phyloP scores from a whole-genome alignment of 2,888 invertebrate genomes.

The Sphecodes monilicornis region DNA sequence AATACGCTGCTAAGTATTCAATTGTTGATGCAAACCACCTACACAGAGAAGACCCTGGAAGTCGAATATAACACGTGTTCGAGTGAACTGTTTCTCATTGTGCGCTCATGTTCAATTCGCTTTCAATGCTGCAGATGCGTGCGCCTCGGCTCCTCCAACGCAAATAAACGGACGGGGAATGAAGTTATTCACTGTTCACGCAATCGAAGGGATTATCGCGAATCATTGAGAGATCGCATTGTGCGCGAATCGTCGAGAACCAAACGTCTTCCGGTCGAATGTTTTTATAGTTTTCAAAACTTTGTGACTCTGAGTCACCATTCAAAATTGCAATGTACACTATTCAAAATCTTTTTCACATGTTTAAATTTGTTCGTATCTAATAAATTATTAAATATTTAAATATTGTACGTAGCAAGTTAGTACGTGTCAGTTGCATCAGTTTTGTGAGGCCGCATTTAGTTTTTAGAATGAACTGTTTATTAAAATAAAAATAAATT shows the following conservation, averaged over 20 bases:
- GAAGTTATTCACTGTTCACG: not conserved
- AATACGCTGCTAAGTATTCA: not conserved
- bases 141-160: not conserved
- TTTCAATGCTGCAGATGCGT: conserved; percentile 12
- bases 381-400: too few relatives aligned
- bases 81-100: conserved; percentile 8
- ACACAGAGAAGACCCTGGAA: not conserved
- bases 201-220: conserved; percentile 18
- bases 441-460: too few relatives aligned
- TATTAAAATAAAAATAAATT: too few relatives aligned
- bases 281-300: not conserved
- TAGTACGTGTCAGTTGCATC: too few relatives aligned
- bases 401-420: too few relatives aligned
- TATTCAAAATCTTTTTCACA: too few relatives aligned
- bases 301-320: too few relatives aligned
- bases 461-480: too few relatives aligned
- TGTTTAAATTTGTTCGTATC: too few relatives aligned
- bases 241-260: not conserved
- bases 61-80: conserved; percentile 1
- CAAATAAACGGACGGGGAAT: not conserved
- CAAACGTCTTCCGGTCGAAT: not conserved
- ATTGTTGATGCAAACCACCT: not conserved
- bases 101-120: conserved; percentile 1
- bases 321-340: too few relatives aligned
- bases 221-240: not conserved